These are phyloP conservation scores for Trichechus manatus DNA, from an alignment of 2,113 vertebrate genomes.

Conservation along the genomic window DNA sequence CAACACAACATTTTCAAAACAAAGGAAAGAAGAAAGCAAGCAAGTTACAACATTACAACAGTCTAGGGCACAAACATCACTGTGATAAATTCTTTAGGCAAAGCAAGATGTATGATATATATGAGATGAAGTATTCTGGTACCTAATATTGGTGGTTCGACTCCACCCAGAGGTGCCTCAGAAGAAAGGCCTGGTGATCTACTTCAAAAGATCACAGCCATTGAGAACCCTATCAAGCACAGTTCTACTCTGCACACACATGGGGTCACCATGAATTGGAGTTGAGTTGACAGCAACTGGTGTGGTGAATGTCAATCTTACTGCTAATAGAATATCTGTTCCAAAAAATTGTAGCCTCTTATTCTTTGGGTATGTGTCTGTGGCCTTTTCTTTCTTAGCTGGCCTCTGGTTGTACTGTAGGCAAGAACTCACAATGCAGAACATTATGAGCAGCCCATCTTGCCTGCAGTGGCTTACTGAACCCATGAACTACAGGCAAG, in stretches of 20 bases:
- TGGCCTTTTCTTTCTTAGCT: background rate
- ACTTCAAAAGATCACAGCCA: background rate
- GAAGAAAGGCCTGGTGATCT: background rate
- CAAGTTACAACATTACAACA: background rate
- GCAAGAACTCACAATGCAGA: background rate
- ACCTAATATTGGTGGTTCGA: background rate
- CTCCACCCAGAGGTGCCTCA: background rate
- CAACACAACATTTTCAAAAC: constrained; percentile 16
- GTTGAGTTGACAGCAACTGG: background rate
- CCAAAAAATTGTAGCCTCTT: constrained; percentile 18
- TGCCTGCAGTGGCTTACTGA: background rate
- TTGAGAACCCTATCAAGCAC: too few relatives aligned
- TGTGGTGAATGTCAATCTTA: constrained; percentile 35
- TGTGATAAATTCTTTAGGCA: constrained; percentile 71
- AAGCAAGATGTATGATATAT: constrained; percentile 72
- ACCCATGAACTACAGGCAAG: background rate
- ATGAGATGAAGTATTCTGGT: constrained; percentile 70
- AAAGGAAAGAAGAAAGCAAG: background rate
- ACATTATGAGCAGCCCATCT: background rate
- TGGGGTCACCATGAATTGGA: background rate
- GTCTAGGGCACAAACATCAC: background rate
- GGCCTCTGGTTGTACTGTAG: constrained; percentile 57
- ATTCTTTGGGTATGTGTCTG: background rate
- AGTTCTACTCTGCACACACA: background rate
- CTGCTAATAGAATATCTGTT: constrained; percentile 63